Evolutionary conservation across 1,140 invertebrate species (phyloP), one percentile per base, ranked within the genome.

Genomic region (Bombus superbus): DNA sequence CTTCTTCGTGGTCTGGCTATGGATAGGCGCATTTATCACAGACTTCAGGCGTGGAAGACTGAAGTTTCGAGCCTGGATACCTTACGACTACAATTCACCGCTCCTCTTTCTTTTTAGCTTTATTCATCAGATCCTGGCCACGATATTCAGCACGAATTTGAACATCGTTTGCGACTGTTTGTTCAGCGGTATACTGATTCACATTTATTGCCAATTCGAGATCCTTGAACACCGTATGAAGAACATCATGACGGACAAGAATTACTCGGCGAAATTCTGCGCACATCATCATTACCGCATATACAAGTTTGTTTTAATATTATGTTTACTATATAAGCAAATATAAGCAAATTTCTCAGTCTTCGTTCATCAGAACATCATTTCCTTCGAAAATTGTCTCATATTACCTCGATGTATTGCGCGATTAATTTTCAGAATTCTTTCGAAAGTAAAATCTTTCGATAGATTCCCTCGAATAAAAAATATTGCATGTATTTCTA

Each of bases 251-350:
- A 15, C 13, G 4, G 18, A 72, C 0, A 71, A 83, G 18, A 38
- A 69, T n/a, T 47, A 75, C 22, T 77, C 85, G 10, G 47, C 90
- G 2, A 66, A 69, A 22, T 18, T 80, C 5, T 86, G 87, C 40
- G 73, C 91, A 11, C 22, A 57, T 59, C 87, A 93, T 78, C 92
- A 93, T 69, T 25, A 85, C 13, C 78, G 40, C 2, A 91, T 92
- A 68, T 89, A 86, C 79, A 47, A 87, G 92, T 74, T 53, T 22
- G 42, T 74, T 59, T 59, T 1, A 3, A 59, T 59, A 59, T 11
- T 4, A 10, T 22, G 1, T 9, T 9, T 3, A 68, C 5, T 22
- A 22, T 8, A 22, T 22, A 53, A 53, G 18, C 0, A 53, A 53
- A 53, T 53, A 18, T 53, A 53, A 18, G 47, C 47, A 53, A 53